Evolutionary conservation across 2,113 vertebrate genomes (phyloP).

Genomic region (Grammomys surdaster): DNA sequence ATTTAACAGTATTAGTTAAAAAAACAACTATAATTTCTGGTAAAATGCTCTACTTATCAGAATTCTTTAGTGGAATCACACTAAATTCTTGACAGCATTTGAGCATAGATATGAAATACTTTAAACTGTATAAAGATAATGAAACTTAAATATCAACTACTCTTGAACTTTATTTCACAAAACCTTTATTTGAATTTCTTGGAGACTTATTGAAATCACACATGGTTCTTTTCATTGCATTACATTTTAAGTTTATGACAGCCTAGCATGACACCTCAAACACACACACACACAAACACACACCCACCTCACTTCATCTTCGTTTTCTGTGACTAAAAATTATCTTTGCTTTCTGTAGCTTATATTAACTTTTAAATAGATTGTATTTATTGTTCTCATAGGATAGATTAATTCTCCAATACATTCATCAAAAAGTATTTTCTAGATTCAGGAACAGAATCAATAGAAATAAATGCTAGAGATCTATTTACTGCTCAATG

Average conservation of each 20-base stretch:
- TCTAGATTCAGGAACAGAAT: background rate
- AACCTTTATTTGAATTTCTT: background rate
- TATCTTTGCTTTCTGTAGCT: conserved; percentile 47
- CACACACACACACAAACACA: background rate
- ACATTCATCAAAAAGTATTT: background rate
- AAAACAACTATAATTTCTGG: background rate
- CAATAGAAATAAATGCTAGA: background rate
- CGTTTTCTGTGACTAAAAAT: conserved; percentile 64
- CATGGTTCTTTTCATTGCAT: background rate
- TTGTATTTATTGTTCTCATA: background rate
- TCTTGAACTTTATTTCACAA: background rate
- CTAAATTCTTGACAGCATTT: background rate
- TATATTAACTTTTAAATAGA: conserved; percentile 58
- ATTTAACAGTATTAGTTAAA: background rate
- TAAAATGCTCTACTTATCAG: background rate
- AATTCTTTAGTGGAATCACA: background rate
- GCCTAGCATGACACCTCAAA: conserved; percentile 36
- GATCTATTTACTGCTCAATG: background rate
- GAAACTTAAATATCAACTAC: background rate
- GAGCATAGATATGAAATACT: conserved; percentile 21
- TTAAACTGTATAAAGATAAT: background rate
- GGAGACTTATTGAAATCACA: background rate
- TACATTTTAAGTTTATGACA: conserved; percentile 38
- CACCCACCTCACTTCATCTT: background rate
- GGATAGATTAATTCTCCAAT: background rate